Base-by-base conservation (phyloP, 2,113 vertebrate genomes). In the Salvelinus namaycush region DNA sequence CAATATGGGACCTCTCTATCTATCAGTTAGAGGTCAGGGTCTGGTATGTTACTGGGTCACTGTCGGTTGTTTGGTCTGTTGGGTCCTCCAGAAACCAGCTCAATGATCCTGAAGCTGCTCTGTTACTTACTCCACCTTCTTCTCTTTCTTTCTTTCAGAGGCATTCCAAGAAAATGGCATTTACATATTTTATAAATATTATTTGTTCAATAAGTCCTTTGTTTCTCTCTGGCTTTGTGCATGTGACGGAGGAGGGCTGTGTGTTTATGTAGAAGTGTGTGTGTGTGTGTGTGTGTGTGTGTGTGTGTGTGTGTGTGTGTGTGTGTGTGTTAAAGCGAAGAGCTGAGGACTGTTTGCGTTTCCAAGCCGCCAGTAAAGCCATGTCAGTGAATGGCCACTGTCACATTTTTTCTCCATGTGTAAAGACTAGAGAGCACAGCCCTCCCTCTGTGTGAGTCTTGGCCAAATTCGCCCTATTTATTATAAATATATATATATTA, bases 391-490 rank as follows among this genome's bases (percentile, higher is more conserved):
- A 81, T 76, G 77, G 74, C 66, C 68, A 29, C 85, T 79, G 39
- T 44, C 82, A 64, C 59, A 76, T 49, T 64, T 72, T 83, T 73
- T 85, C 76, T 88, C 81, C 81, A 72, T 83, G 20, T 75, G 79
- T 74, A 80, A 78, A 59, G 4, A 49, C 16, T 27, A 20, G 76
- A 82, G 85, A 84, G 80, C 69, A 29, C 80, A 49, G 82, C 81
- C 86, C 54, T 85, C 88, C 82, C 71, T 54, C 81, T 73, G 69
- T 83, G 76, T 77, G 77, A 88, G 81, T 87, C 82, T 81, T 70
- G 85, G 89, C 90, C 89, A 87, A 91, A 91, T 87, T 83, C 85
- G 76, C 82, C 92, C 90, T 94, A 94, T 94, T 94, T 94, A 94
- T 94, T 94, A 93, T 83, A 88, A 91, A 92, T 91, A 90, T 91